Conservation (phyloP, 2,113 vertebrate genomes). For the Galbula dea region DNA sequence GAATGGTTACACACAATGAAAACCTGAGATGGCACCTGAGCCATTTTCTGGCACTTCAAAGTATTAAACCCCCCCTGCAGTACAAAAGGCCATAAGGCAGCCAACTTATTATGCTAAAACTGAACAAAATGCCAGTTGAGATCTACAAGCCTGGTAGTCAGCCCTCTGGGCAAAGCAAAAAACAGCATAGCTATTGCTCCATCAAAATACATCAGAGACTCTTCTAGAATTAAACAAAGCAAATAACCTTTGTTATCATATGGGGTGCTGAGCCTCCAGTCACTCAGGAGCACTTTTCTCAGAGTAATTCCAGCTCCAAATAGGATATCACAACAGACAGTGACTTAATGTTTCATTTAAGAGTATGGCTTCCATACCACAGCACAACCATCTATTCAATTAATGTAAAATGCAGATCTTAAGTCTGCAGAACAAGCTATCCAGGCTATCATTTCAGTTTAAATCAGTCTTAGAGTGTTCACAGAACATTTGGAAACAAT, state of each 20-base stretch:
- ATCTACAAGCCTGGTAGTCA: not conserved
- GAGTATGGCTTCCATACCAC: not conserved
- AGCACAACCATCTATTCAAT: not conserved
- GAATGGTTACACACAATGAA: not conserved
- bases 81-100: not conserved
- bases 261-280: not conserved
- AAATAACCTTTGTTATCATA: not conserved
- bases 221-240: not conserved
- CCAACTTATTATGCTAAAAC: not conserved
- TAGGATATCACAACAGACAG: not conserved
- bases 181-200: not conserved
- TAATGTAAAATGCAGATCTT: not conserved
- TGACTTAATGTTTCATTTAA: constrained; percentile 5
- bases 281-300: not conserved
- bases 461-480: constrained; percentile 21
- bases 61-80: too few relatives aligned
- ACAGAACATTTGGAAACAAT: constrained; percentile 58
- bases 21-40: not conserved
- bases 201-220: not conserved
- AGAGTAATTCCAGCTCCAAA: not conserved
- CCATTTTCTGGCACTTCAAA: not conserved
- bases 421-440: not conserved
- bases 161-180: not conserved
- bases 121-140: not conserved
- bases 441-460: constrained; percentile 6